A percentile compares a stretch with the other conserved stretches of the same genome.
phyloP scores from a whole-genome alignment of 2,888 invertebrate genomes.

The Diaprepes abbreviatus region DNA sequence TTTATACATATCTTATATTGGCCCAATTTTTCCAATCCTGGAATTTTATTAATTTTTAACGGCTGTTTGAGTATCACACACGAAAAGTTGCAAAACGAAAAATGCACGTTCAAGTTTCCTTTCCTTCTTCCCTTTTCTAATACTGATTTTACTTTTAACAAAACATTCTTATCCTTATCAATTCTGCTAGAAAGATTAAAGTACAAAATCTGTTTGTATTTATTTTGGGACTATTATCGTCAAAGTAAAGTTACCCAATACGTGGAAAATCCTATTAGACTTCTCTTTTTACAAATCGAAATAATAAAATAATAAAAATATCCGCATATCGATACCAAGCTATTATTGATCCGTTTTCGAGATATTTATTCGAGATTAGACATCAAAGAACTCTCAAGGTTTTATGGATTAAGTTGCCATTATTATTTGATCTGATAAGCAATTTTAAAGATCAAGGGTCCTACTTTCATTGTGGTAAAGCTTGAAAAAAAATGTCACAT shows the following conservation, averaged over 20 bases:
- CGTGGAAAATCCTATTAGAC: constrained; percentile 63
- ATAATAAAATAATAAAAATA: constrained; percentile 32
- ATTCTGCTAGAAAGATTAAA: constrained; percentile 19
- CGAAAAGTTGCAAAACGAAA: no score
- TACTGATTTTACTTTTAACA: background rate
- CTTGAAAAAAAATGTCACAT: constrained; percentile 59
- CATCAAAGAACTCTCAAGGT: constrained; percentile 66
- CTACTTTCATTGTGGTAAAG: constrained; percentile 48
- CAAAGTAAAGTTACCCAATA: constrained; percentile 56
- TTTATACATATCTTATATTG: no score
- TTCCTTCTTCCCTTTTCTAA: background rate
- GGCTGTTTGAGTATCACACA: no score
- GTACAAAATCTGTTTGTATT: constrained; percentile 42
- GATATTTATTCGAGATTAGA: constrained; percentile 65
- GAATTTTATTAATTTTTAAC: no score
- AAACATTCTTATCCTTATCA: constrained; percentile 14
- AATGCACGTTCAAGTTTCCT: no score
- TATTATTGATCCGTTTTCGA: constrained; percentile 47
- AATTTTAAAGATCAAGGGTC: constrained; percentile 58
- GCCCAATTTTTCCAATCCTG: no score
- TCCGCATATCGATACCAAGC: constrained; percentile 39
- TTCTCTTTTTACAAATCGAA: constrained; percentile 48
- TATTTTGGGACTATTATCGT: constrained; percentile 46
- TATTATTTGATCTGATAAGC: constrained; percentile 64
- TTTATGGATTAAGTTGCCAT: constrained; percentile 64